phyloP scores from a whole-genome alignment of 2,797 vertebrate genomes.

The Poeciliopsis turneri region DNA sequence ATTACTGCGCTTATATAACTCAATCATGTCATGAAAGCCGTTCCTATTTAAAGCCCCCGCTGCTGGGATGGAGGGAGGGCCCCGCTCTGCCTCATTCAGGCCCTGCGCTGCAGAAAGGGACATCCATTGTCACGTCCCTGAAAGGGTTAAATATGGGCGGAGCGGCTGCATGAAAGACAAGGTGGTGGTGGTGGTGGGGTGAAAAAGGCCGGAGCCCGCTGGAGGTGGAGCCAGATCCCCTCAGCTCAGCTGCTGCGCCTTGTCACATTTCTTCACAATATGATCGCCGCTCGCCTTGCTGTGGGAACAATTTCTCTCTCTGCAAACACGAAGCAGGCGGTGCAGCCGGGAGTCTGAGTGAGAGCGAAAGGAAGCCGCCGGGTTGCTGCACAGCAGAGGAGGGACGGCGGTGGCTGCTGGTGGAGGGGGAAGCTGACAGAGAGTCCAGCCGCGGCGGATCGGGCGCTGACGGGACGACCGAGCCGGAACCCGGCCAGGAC shows the following conservation, averaged over 20 bases:
- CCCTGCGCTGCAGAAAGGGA: slow-evolving; percentile 32
- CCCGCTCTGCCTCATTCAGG: slow-evolving; percentile 26
- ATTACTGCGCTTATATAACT: slow-evolving; percentile 68
- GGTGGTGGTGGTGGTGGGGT: slow-evolving; percentile 11
- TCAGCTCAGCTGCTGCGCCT: slow-evolving; percentile 78
- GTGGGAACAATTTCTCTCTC: slow-evolving; percentile 55
- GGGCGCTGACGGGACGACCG: slow-evolving; percentile 67
- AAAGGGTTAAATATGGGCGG: slow-evolving; percentile 79
- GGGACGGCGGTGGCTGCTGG: too few relatives aligned
- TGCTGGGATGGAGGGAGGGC: slow-evolving; percentile 34
- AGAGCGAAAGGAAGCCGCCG: slow-evolving; percentile 18
- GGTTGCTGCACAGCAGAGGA: not conserved
- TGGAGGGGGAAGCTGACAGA: not conserved
- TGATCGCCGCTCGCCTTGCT: slow-evolving; percentile 62
- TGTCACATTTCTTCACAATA: slow-evolving; percentile 79
- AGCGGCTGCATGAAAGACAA: slow-evolving; percentile 56
- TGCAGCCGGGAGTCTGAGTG: slow-evolving; percentile 34
- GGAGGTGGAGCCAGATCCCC: slow-evolving; percentile 66
- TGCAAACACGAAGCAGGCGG: slow-evolving; percentile 51
- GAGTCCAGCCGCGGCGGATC: slow-evolving; percentile 31
- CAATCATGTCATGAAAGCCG: slow-evolving; percentile 55
- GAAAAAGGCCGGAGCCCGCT: slow-evolving; percentile 31
- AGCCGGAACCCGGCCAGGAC: slow-evolving; percentile 45
- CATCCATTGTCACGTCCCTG: slow-evolving; percentile 55
- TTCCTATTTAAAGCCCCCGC: slow-evolving; percentile 66